phyloP scores from a whole-genome alignment of 2,797 vertebrate genomes.

The Sebastes kiyomatsui region DNA sequence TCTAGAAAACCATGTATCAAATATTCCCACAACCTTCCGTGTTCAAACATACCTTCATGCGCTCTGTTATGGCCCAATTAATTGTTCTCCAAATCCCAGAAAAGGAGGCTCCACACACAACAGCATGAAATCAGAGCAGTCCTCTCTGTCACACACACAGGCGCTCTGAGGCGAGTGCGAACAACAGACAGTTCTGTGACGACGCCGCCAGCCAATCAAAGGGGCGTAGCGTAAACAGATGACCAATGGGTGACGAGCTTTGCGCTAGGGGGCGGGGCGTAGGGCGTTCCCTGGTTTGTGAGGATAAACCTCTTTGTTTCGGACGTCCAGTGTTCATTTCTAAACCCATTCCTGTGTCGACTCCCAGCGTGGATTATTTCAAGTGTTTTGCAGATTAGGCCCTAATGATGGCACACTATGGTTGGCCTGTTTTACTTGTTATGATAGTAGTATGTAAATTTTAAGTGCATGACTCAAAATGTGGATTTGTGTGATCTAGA shows the following conservation, averaged over 20 bases:
- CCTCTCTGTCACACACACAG: conserved; percentile 52
- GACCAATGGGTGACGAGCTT: conserved; percentile 46
- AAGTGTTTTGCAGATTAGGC: background rate
- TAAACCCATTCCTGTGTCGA: background rate
- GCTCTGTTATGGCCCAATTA: conserved; percentile 49
- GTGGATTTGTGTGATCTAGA: background rate
- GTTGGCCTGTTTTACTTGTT: background rate
- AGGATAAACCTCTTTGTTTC: conserved; percentile 81
- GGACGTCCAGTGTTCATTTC: conserved; percentile 60
- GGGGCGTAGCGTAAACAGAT: background rate
- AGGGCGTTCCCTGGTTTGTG: conserved; percentile 39
- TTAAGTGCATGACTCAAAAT: background rate
- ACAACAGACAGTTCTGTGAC: conserved; percentile 63
- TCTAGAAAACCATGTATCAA: background rate
- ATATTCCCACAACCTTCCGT: background rate
- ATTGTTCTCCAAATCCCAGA: conserved; percentile 52
- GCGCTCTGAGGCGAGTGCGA: conserved; percentile 52
- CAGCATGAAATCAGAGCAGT: conserved; percentile 64
- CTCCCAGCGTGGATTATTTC: background rate
- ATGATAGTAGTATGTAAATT: background rate
- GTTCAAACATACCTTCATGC: conserved; percentile 74
- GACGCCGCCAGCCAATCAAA: conserved; percentile 63
- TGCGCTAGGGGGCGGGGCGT: conserved; percentile 37
- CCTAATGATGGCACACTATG: too few relatives aligned
- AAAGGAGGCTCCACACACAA: conserved; percentile 36